Percentiles rank a stretch among this genome's conserved stretches.
These are phyloP conservation scores for Aplysina aerophoba DNA, from an alignment of 37 sponge, comb jelly and placozoan genomes.

Conservation along the genomic window DNA sequence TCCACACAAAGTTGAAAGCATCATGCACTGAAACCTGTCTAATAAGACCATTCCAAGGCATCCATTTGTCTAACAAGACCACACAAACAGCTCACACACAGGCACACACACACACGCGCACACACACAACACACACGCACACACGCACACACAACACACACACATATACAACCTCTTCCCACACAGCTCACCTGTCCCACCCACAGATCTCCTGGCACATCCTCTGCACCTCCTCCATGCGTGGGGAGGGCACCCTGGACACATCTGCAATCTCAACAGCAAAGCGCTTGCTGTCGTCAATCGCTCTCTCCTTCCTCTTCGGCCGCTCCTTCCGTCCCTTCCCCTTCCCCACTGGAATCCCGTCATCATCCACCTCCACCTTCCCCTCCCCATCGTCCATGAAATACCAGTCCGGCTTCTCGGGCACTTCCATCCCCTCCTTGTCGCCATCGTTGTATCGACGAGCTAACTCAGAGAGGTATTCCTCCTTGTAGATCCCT, in stretches of 20 bases:
- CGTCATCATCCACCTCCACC: conserved; percentile 21
- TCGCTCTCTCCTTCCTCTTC: conserved; percentile 17
- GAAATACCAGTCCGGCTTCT: conserved; percentile 64
- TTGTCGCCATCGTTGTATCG: conserved; percentile 47
- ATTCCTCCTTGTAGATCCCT: conserved; percentile 65
- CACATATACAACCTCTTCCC: conserved; percentile 60
- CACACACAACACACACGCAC: conserved; percentile 9
- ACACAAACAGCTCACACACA: too few species aligned
- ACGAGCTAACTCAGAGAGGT: conserved; percentile 43
- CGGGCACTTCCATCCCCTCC: conserved; percentile 42
- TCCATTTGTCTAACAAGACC: too few species aligned
- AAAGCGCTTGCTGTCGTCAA: conserved; percentile 38
- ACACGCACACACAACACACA: not conserved
- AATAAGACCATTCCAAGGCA: too few species aligned
- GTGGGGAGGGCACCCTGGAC: conserved; percentile 36
- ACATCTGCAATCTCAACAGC: conserved; percentile 49
- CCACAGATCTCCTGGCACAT: conserved; percentile 67
- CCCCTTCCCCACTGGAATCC: not conserved
- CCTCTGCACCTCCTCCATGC: conserved; percentile 65
- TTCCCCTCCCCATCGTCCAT: conserved; percentile 11
- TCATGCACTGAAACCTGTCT: too few species aligned
- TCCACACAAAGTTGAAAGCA: too few species aligned
- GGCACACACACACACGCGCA: not conserved
- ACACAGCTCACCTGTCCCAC: conserved; percentile 73
- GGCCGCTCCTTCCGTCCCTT: not conserved